Evolutionary conservation across 1,140 invertebrate genomes (phyloP).

Genomic region (Drosophila quadrilineata): DNA sequence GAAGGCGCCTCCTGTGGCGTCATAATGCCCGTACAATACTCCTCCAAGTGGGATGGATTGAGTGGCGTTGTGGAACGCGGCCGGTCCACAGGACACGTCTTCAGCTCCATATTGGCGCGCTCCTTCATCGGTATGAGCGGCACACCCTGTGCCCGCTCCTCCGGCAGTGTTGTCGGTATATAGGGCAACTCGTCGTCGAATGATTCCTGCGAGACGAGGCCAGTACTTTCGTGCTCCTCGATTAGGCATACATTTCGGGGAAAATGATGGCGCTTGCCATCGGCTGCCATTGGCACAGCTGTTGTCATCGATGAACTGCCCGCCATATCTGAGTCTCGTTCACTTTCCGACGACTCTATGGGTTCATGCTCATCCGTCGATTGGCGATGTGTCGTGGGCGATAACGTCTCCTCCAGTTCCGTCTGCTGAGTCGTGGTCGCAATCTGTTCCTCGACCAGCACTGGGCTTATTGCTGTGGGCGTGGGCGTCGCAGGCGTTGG

Average conservation of each 20-base stretch:
- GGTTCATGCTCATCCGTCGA: constrained; percentile 83
- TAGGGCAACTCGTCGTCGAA: constrained; percentile 94
- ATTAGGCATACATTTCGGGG: constrained; percentile 80
- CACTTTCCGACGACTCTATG: constrained; percentile 90
- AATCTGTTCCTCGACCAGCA: neutral
- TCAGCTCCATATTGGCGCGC: constrained; percentile 86
- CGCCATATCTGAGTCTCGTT: constrained; percentile 85
- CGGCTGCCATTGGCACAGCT: constrained; percentile 57
- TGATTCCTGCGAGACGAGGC: constrained; percentile 90
- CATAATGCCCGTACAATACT: constrained; percentile 83
- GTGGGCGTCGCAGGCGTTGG: constrained; percentile 38
- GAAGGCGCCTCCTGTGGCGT: constrained; percentile 73
- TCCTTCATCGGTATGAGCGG: constrained; percentile 91
- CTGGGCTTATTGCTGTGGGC: constrained; percentile 37
- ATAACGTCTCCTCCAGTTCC: constrained; percentile 11
- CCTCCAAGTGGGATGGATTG: constrained; percentile 89
- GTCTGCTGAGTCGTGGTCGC: neutral
- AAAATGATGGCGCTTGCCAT: constrained; percentile 71
- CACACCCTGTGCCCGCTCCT: constrained; percentile 90
- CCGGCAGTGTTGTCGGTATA: constrained; percentile 91
- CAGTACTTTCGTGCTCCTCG: constrained; percentile 86
- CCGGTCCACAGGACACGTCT: constrained; percentile 91
- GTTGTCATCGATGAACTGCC: constrained; percentile 62
- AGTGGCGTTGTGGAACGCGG: constrained; percentile 93
- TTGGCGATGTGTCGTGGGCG: constrained; percentile 37